Evolutionary conservation across 2,888 invertebrate species (phyloP).

Genomic region (Alentia gelatinosa): DNA sequence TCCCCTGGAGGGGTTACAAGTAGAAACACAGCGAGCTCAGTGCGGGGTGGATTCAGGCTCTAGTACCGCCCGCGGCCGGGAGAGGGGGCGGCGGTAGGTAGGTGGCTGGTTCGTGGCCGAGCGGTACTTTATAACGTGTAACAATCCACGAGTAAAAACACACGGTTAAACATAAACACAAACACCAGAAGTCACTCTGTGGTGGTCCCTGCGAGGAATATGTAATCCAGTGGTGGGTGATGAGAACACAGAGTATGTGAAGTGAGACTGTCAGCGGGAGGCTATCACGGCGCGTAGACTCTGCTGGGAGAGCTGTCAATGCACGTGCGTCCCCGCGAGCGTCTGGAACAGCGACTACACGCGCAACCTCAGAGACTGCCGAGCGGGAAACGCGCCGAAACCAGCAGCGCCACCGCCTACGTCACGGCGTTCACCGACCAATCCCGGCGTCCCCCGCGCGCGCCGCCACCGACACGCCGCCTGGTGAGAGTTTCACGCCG

Average conservation of each 20-base stretch:
- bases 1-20: not conserved
- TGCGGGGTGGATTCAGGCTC: not conserved
- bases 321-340: conserved; percentile 8
- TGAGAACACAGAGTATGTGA: not conserved
- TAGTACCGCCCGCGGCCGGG: not conserved
- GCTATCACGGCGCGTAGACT: not conserved
- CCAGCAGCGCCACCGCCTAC: not conserved
- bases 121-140: not conserved
- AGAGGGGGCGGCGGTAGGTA: not conserved
- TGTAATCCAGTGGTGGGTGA: not conserved
- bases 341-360: not conserved
- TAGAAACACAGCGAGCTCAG: not conserved
- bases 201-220: not conserved
- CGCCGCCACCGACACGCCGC: not conserved
- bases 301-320: not conserved
- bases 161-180: not conserved
- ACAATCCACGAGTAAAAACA: not conserved
- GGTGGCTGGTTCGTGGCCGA: not conserved
- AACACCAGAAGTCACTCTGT: too few species aligned
- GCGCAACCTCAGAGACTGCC: not conserved
- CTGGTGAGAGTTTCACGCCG: not conserved
- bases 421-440: not conserved
- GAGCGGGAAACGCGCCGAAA: not conserved
- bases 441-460: not conserved
- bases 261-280: not conserved